A percentile compares a stretch with the other conserved stretches of the same genome.
These are phyloP conservation scores for Cynodonichthys magdalenae DNA, from an alignment of 2,797 vertebrate species.

Conservation along the genomic window DNA sequence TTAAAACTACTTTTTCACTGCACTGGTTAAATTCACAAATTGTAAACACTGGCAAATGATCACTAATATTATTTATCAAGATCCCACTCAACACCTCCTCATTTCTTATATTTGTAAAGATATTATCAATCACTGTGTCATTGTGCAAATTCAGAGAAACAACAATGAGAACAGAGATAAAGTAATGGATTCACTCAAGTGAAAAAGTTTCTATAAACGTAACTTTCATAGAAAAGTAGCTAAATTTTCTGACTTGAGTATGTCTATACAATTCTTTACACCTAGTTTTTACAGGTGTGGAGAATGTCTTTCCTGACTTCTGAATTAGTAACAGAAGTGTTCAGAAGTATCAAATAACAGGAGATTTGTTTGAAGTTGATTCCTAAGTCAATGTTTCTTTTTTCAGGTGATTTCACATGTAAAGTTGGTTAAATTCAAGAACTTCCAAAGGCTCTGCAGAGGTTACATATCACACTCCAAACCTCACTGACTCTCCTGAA, in stretches of 20 bases:
- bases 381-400: constrained; percentile 37
- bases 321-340: constrained; percentile 7
- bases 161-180: background rate
- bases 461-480: constrained; percentile 35
- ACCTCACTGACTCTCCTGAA: constrained; percentile 36
- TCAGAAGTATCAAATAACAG: constrained; percentile 20
- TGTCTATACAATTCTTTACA: background rate
- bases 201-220: background rate
- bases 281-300: constrained; percentile 30
- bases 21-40: no score
- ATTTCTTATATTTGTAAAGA: no score
- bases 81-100: no score
- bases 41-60: no score
- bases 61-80: no score
- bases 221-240: background rate
- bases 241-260: background rate
- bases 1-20: no score
- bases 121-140: no score
- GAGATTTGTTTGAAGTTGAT: constrained; percentile 36
- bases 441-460: constrained; percentile 15
- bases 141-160: background rate
- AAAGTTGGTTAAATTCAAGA: constrained; percentile 29
- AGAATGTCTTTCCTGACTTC: constrained; percentile 1
- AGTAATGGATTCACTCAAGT: constrained; percentile 5
- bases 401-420: constrained; percentile 55